Evolutionary conservation across 1,140 invertebrate genomes (phyloP).

Genomic region (Musca vetustissima): DNA sequence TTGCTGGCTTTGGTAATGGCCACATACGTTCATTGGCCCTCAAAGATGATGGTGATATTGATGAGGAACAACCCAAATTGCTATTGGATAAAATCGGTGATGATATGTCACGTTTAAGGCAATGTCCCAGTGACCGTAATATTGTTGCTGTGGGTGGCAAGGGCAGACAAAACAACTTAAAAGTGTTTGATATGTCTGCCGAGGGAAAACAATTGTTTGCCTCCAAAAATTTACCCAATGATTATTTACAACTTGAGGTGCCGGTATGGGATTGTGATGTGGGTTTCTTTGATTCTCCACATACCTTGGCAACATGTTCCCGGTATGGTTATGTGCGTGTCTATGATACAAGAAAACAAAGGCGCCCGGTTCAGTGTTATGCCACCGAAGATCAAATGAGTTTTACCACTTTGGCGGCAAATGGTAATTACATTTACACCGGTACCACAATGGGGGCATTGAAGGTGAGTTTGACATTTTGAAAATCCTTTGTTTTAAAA

Average conservation of each 20-base stretch:
- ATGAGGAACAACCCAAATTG: background rate
- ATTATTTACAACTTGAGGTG: conserved; percentile 74
- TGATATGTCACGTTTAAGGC: conserved; percentile 53
- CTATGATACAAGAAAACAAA: conserved; percentile 53
- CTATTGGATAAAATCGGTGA: conserved; percentile 38
- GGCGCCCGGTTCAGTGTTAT: conserved; percentile 47
- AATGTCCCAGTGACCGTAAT: conserved; percentile 50
- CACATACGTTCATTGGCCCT: conserved; percentile 39
- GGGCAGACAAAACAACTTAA: conserved; percentile 60
- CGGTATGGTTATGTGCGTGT: conserved; percentile 68
- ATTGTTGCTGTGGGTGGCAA: conserved; percentile 58
- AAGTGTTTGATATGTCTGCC: conserved; percentile 58
- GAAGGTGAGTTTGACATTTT: conserved; percentile 35
- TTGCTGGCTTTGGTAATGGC: conserved; percentile 49
- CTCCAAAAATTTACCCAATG: conserved; percentile 68
- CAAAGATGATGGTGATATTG: conserved; percentile 6
- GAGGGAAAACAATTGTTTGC: conserved; percentile 53
- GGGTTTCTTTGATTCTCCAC: conserved; percentile 59
- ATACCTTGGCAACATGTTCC: conserved; percentile 64
- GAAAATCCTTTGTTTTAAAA: too few relatives aligned
- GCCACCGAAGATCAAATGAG: conserved; percentile 52
- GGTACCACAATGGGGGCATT: conserved; percentile 51
- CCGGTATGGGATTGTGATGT: conserved; percentile 78
- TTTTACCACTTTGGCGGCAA: conserved; percentile 42
- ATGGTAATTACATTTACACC: conserved; percentile 47